Conservation (phyloP, 2,113 vertebrate species). For the Tragulus kanchil region DNA sequence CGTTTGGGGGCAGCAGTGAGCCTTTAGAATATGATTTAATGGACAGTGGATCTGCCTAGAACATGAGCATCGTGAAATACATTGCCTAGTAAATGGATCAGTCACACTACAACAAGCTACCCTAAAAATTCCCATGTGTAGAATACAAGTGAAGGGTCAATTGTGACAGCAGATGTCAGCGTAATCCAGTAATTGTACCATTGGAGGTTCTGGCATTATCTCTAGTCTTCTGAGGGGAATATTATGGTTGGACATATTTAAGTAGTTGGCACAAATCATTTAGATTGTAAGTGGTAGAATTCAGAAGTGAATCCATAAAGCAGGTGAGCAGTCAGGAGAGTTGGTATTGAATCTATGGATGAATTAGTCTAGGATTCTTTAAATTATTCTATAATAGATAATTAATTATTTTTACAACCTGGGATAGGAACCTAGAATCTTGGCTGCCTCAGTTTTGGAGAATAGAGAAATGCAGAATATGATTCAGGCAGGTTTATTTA, state of each 20-base stretch:
- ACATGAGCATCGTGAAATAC: background rate
- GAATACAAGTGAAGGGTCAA: background rate
- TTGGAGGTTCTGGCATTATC: background rate
- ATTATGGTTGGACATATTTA: background rate
- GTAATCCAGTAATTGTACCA: background rate
- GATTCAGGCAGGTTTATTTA: background rate
- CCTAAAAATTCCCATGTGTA: background rate
- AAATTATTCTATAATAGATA: slow-evolving; percentile 15
- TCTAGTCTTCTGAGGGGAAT: background rate
- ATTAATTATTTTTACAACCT: background rate
- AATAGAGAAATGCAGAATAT: background rate
- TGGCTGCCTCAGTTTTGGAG: background rate
- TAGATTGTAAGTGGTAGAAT: background rate
- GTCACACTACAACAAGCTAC: background rate
- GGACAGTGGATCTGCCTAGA: background rate
- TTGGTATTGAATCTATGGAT: background rate
- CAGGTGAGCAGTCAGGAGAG: background rate
- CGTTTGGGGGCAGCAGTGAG: background rate
- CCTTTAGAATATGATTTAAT: background rate
- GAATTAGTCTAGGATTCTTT: background rate
- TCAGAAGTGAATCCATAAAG: background rate
- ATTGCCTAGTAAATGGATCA: background rate
- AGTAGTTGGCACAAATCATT: background rate
- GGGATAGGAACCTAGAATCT: background rate
- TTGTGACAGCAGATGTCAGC: background rate